A percentile compares a stretch with the other conserved stretches of the same genome.
Conservation (phyloP, 2,113 vertebrate genomes). For the Lophochroa leadbeateri region DNA sequence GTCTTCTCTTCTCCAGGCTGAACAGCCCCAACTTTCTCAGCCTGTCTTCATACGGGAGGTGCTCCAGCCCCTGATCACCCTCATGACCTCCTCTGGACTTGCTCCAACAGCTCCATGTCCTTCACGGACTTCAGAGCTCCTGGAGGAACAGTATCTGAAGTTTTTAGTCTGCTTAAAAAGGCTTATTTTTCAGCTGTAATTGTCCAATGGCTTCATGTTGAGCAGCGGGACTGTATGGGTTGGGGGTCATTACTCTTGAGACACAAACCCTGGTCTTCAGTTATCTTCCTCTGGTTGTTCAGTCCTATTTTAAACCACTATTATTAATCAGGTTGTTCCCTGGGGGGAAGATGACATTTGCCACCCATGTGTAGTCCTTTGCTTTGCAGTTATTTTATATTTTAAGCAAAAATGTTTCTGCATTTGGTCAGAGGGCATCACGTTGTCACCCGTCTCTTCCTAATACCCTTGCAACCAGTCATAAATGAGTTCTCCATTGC, state of each 20-base stretch:
- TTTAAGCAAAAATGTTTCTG: neutral
- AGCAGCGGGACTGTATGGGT: neutral
- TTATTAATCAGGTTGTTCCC: neutral
- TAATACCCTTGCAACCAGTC: neutral
- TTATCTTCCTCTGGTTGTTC: neutral
- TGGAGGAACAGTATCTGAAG: neutral
- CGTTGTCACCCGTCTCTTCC: neutral
- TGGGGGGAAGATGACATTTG: neutral
- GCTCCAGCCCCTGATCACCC: neutral
- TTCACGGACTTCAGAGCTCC: neutral
- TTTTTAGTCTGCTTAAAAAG: neutral
- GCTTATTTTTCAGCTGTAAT: neutral
- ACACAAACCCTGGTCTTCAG: neutral
- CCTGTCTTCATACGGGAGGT: neutral
- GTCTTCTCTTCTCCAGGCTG: neutral
- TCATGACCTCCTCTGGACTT: neutral
- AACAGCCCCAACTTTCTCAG: neutral
- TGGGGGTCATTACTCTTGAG: neutral
- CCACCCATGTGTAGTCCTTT: neutral
- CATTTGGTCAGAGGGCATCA: constrained; percentile 38
- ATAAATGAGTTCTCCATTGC: neutral
- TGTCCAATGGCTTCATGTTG: rapidly evolving
- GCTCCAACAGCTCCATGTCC: neutral
- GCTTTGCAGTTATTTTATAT: neutral
- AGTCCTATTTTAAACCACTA: neutral